A percentile compares a stretch with the other conserved stretches of the same genome.
Evolutionary conservation across 2,797 vertebrate species (phyloP).

Genomic region (Orestias chungarensis): DNA sequence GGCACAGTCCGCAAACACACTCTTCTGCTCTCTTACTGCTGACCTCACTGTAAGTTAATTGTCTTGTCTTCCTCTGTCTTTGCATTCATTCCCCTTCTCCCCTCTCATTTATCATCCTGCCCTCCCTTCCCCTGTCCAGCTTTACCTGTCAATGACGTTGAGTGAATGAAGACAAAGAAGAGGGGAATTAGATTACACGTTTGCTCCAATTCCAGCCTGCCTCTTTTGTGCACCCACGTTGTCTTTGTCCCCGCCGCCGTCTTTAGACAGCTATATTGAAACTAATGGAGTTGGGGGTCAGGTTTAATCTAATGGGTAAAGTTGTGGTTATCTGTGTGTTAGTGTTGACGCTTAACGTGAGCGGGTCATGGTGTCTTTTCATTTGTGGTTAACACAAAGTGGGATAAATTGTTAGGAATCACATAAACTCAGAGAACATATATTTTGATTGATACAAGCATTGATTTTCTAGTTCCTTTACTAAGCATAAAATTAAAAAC

Average conservation of each 20-base stretch:
- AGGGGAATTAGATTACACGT: slow-evolving; percentile 60
- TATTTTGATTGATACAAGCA: not conserved
- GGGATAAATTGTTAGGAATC: slow-evolving; percentile 50
- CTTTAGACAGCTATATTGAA: slow-evolving; percentile 49
- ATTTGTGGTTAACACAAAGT: slow-evolving; percentile 43
- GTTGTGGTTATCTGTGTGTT: not conserved
- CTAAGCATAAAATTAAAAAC: not conserved
- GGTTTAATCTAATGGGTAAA: slow-evolving; percentile 35
- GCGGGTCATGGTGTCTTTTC: slow-evolving; percentile 17
- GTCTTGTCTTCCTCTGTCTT: slow-evolving; percentile 25
- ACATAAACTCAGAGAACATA: slow-evolving; percentile 11
- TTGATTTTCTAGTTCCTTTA: not conserved
- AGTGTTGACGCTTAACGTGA: slow-evolving; percentile 19
- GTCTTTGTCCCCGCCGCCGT: slow-evolving; percentile 37
- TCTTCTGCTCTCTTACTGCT: not conserved
- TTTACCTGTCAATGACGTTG: slow-evolving; percentile 48
- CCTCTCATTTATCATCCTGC: slow-evolving; percentile 41
- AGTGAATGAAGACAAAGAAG: slow-evolving; percentile 62
- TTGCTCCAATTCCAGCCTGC: slow-evolving; percentile 30
- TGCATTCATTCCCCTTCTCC: not conserved
- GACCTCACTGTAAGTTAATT: slow-evolving; percentile 37
- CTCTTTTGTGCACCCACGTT: slow-evolving; percentile 13
- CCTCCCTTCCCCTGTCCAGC: slow-evolving; percentile 21
- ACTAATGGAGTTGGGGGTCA: slow-evolving; percentile 40
- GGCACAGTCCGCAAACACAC: slow-evolving; percentile 7